Evolutionary conservation across 2,888 invertebrate genomes (phyloP), one percentile per base, ranked within the genome.

Genomic region (Ophraella communa): DNA sequence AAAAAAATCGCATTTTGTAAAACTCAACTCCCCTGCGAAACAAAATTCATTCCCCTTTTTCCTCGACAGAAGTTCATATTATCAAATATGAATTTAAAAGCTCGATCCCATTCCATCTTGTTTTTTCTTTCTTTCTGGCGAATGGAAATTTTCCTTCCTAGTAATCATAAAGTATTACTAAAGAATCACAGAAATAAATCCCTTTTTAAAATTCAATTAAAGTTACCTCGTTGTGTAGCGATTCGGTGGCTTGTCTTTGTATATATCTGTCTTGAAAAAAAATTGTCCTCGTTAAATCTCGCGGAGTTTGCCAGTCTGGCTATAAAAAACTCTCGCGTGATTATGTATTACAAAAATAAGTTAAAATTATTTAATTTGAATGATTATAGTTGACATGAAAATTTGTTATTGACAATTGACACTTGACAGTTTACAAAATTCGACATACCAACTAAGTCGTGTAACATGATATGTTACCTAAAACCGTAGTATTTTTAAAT

Each of bases 161-260:
- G 79, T 79, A 79, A 79, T 80, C 80, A 78, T 77, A 77, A 78
- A 79, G 80, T 80, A 80, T 80, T 80, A 80, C 74, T 70, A 75
- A 78, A 75, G 76, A 78, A 76, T 76, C 74, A 76, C 73, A 75
- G 76, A 76, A 75, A 78, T 76, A 77, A 79, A 78, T 78, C 79
- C 76, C 75, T 71, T 73, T 71, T 75, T 74, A 75, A 75, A 77
- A 77, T 78, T 77, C 78, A 79, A 79, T 79, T 79, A 79, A 79
- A 79, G 74, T 78, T 77, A 75, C 69, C 69, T 72, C 72, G 67
- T 67, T 65, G 66, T 61, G 59, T 49, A 7, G 62, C 64, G 55
- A 64, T 61, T 60, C 39, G 63, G 59, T 35, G 64, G 56, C 27
- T 55, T 4, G 62, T 64, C 65, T 65, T 67, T 11, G 35, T 39